Percentiles rank a stretch among this genome's conserved stretches.
These are phyloP conservation scores for Axinella damicornis DNA, from an alignment of 37 sponge, comb jelly and placozoan species.

Conservation along the genomic window DNA sequence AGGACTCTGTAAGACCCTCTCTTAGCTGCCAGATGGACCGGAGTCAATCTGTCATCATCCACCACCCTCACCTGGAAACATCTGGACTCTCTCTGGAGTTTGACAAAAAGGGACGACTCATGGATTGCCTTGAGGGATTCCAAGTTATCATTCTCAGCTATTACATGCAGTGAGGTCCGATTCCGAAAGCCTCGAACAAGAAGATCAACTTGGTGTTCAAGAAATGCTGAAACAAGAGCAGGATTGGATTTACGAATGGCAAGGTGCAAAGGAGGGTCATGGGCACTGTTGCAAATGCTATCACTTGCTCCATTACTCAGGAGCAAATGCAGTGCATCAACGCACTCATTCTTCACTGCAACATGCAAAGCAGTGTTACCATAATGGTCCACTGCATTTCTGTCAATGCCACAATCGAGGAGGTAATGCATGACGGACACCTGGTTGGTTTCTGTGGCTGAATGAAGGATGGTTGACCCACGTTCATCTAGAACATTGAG, in stretches of 20 bases:
- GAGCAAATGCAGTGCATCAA: slow-evolving; percentile 53
- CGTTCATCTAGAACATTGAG: slow-evolving; percentile 5
- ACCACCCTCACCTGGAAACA: background rate
- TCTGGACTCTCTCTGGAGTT: background rate
- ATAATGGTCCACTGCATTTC: slow-evolving; percentile 64
- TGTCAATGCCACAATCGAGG: slow-evolving; percentile 33
- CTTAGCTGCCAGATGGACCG: slow-evolving; percentile 76
- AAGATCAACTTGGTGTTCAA: slow-evolving; percentile 29
- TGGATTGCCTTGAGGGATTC: slow-evolving; percentile 37
- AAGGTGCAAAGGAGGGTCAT: slow-evolving; percentile 65
- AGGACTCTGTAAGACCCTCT: slow-evolving; percentile 66
- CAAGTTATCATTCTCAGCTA: slow-evolving; percentile 58
- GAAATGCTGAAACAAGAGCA: slow-evolving; percentile 43
- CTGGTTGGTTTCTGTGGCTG: slow-evolving; percentile 51
- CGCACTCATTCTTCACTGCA: slow-evolving; percentile 51
- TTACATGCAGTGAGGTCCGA: slow-evolving; percentile 63
- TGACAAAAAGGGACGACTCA: background rate
- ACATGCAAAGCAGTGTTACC: slow-evolving; percentile 91
- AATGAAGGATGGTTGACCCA: slow-evolving; percentile 64
- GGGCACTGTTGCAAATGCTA: slow-evolving; percentile 34
- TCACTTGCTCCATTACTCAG: slow-evolving; percentile 49
- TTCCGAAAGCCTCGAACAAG: slow-evolving; percentile 39
- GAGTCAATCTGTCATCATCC: slow-evolving; percentile 59
- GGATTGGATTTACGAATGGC: slow-evolving; percentile 35
- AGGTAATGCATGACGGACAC: slow-evolving; percentile 60